Percentiles rank a stretch among this genome's conserved stretches.
Evolutionary conservation across 2,888 invertebrate genomes (phyloP).

Genomic region (Margaritifera margaritifera): DNA sequence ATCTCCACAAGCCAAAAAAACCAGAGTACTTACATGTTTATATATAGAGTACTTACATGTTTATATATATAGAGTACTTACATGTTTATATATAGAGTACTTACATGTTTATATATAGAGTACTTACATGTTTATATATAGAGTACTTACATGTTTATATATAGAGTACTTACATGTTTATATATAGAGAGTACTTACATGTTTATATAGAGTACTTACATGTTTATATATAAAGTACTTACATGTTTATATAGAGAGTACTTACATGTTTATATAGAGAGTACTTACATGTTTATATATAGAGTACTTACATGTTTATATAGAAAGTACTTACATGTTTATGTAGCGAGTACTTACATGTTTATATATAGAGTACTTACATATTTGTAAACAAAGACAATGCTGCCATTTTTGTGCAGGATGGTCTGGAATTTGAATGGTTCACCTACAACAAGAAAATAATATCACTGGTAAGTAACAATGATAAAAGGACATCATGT

Average conservation of each 20-base stretch:
- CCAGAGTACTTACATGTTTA: constrained; percentile 76
- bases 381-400: constrained; percentile 90
- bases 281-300: too few relatives aligned
- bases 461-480: constrained; percentile 5
- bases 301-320: constrained; percentile 79
- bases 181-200: constrained; percentile 96
- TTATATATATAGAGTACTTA: constrained; percentile 79
- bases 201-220: constrained; percentile 61
- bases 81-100: constrained; percentile 79
- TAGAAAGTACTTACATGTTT: too few relatives aligned
- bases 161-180: constrained; percentile 75
- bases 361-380: constrained; percentile 51
- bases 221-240: constrained; percentile 91
- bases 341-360: too few relatives aligned
- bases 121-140: constrained; percentile 80
- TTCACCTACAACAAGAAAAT: constrained; percentile 78
- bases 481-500: neutral
- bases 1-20: too few relatives aligned
- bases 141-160: constrained; percentile 80
- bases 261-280: constrained; percentile 83
- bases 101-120: constrained; percentile 80
- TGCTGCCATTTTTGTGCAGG: constrained; percentile 89
- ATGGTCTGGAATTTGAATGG: constrained; percentile 94
- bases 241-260: too few relatives aligned
- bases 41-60: constrained; percentile 77